Evolutionary conservation across 1,140 invertebrate species (phyloP).

Genomic region (Pseudomyrmex gracilis): DNA sequence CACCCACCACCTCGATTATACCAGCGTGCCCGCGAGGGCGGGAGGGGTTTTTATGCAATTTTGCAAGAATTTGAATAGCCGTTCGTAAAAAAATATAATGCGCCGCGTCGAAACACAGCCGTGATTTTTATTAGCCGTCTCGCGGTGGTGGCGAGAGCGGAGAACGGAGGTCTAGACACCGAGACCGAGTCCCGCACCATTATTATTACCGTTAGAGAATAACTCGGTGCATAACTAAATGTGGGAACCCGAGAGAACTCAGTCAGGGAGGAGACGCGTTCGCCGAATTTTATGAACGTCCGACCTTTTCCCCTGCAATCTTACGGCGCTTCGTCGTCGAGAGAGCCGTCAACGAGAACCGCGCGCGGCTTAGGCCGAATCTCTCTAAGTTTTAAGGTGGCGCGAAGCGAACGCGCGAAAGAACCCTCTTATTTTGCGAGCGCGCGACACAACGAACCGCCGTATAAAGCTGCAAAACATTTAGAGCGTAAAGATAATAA

Average conservation of each 20-base stretch:
- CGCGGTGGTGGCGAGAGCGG: constrained; percentile 56
- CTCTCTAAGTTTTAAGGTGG: constrained; percentile 23
- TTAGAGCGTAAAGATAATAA: constrained; percentile 40
- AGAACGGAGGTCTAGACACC: constrained; percentile 76
- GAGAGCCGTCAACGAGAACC: constrained; percentile 14
- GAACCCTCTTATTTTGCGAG: constrained; percentile 58
- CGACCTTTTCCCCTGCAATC: constrained; percentile 34
- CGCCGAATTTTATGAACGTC: constrained; percentile 60
- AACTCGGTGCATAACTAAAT: constrained; percentile 76
- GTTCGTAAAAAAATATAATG: constrained; percentile 81
- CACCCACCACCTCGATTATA: constrained; percentile 78
- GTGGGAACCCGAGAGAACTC: constrained; percentile 75
- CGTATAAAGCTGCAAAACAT: neutral
- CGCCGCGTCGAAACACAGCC: constrained; percentile 70
- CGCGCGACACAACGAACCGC: constrained; percentile 44
- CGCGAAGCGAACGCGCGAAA: neutral
- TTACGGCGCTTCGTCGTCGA: constrained; percentile 37
- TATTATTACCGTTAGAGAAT: constrained; percentile 79
- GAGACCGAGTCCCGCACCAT: constrained; percentile 65
- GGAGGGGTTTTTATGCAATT: constrained; percentile 83
- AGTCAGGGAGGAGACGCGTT: constrained; percentile 9
- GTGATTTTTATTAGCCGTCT: constrained; percentile 76
- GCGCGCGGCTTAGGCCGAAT: constrained; percentile 8
- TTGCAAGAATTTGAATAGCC: constrained; percentile 85
- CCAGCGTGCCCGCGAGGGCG: constrained; percentile 72